Percentiles rank a stretch among this genome's conserved stretches.
Evolutionary conservation across 2,113 vertebrate species (phyloP).

Genomic region (Excalfactoria chinensis): DNA sequence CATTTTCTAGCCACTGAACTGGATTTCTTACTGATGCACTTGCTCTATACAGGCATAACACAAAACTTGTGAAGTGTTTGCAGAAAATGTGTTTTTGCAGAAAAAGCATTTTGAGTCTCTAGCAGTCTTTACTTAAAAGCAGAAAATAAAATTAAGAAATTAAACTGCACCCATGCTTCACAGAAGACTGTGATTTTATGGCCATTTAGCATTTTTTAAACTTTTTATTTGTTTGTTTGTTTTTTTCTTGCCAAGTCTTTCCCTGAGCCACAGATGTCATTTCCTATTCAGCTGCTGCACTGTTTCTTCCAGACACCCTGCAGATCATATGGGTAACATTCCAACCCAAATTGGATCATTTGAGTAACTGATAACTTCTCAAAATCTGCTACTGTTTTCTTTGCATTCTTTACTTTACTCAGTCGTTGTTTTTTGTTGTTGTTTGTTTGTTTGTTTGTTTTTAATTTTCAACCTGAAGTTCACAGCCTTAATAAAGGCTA

Average conservation of each 20-base stretch:
- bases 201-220: slow-evolving; percentile 58
- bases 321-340: slow-evolving; percentile 55
- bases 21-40: not conserved
- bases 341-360: slow-evolving; percentile 49
- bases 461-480: not conserved
- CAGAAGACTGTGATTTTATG: slow-evolving; percentile 51
- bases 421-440: not conserved
- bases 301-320: slow-evolving; percentile 62
- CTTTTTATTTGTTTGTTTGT: slow-evolving; percentile 41
- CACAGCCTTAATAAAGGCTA: not conserved
- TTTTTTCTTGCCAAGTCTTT: slow-evolving; percentile 67
- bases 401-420: slow-evolving; percentile 9
- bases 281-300: slow-evolving; percentile 68
- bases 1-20: not conserved
- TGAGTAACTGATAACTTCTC: slow-evolving; percentile 35
- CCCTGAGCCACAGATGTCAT: slow-evolving; percentile 63
- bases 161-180: slow-evolving; percentile 4
- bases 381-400: slow-evolving; percentile 62
- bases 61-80: not conserved
- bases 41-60: not conserved
- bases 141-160: slow-evolving; percentile 56
- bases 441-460: too few species aligned
- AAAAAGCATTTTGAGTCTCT: not conserved
- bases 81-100: not conserved
- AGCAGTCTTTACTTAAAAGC: slow-evolving; percentile 37